Evolutionary conservation across 2,888 invertebrate species (phyloP).

Genomic region (Bimastos eiseni): DNA sequence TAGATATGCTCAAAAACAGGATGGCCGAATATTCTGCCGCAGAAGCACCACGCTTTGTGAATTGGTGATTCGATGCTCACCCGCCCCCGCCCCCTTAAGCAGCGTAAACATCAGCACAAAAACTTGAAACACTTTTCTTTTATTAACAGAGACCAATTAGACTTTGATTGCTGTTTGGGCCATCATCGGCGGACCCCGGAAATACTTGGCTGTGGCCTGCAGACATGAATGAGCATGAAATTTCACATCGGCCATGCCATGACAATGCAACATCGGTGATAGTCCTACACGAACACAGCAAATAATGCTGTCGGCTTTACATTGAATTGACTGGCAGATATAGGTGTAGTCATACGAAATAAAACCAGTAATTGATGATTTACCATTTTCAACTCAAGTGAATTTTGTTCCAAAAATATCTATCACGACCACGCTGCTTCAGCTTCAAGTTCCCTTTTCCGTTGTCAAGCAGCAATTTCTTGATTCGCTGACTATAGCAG

Average conservation of each 20-base stretch:
- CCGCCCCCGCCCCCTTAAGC: neutral
- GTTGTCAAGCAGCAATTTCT: slow-evolving; percentile 13
- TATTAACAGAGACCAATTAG: neutral
- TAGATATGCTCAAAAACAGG: too few species aligned
- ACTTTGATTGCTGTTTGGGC: neutral
- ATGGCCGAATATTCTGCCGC: too few species aligned
- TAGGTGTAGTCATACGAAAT: neutral
- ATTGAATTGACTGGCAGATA: neutral
- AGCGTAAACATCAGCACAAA: neutral
- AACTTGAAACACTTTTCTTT: neutral
- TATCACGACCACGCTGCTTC: slow-evolving; percentile 3
- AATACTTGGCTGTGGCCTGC: too few species aligned
- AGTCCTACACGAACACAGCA: neutral
- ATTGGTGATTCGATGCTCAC: neutral
- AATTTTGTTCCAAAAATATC: neutral
- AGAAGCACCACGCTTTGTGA: too few species aligned
- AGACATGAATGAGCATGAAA: neutral
- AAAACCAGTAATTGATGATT: neutral
- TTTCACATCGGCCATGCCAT: neutral
- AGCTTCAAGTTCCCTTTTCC: neutral
- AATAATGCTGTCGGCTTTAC: neutral
- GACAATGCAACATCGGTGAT: slow-evolving; percentile 7
- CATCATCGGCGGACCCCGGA: neutral
- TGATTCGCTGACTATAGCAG: neutral
- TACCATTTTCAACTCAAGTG: neutral